Conservation (phyloP, 2,888 invertebrate species). For the Agrochola lychnidis region DNA sequence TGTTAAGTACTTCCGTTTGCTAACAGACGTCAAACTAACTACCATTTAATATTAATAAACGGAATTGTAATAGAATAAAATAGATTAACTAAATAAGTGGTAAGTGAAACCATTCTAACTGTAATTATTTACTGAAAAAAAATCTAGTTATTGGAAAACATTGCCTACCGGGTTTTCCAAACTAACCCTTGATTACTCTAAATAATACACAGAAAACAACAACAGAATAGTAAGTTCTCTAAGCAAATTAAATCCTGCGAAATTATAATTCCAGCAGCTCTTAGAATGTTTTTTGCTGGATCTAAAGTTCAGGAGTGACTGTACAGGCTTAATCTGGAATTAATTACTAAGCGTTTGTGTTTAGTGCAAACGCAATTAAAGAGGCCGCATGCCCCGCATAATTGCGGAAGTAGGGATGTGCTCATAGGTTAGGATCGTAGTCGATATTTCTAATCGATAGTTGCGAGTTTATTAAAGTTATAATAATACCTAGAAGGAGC, state of each 20-base stretch:
- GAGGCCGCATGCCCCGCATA: constrained; percentile 73
- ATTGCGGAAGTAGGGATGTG: constrained; percentile 67
- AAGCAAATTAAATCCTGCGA: constrained; percentile 18
- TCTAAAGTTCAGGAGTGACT: constrained; percentile 54
- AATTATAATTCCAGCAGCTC: constrained; percentile 40
- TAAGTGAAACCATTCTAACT: too few species aligned
- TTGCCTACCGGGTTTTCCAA: too few species aligned
- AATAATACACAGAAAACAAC: not conserved
- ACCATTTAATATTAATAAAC: too few species aligned
- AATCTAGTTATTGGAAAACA: too few species aligned
- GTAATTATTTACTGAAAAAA: too few species aligned
- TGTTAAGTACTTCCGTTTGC: too few species aligned
- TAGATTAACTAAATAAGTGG: too few species aligned
- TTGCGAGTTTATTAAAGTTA: not conserved
- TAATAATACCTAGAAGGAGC: not conserved
- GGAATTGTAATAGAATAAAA: too few species aligned
- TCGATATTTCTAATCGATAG: constrained; percentile 30
- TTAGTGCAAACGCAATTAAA: constrained; percentile 81
- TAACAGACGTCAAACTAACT: too few species aligned
- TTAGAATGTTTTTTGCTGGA: constrained; percentile 52
- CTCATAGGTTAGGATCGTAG: not conserved
- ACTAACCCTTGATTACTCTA: too few species aligned
- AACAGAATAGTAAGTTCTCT: not conserved
- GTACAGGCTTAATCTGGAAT: constrained; percentile 75
- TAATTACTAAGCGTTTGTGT: constrained; percentile 79